phyloP scores from a whole-genome alignment of 2,113 vertebrate species.

The Corythaixoides concolor region DNA sequence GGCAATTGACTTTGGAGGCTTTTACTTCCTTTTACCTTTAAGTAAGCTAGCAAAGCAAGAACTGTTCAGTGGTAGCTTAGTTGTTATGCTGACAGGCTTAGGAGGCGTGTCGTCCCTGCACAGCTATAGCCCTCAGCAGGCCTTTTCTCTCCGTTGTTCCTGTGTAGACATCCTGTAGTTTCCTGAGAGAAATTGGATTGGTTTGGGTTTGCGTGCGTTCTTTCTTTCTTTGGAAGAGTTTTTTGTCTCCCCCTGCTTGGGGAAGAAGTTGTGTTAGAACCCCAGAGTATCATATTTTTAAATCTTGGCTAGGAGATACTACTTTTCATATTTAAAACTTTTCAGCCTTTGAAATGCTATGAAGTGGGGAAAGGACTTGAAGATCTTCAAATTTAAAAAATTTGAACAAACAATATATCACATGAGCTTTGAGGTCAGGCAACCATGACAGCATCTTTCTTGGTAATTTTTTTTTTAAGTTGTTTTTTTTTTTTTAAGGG shows the following conservation, averaged over 20 bases:
- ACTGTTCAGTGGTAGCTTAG: not conserved
- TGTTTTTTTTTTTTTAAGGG: not conserved
- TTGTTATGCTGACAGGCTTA: not conserved
- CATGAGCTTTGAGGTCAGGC: not conserved
- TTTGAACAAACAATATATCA: not conserved
- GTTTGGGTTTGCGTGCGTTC: not conserved
- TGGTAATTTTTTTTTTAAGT: not conserved
- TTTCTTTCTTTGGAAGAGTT: not conserved
- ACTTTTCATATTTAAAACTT: not conserved
- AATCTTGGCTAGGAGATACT: not conserved
- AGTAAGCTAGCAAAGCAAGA: not conserved
- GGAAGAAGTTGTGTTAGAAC: not conserved
- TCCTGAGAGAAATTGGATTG: not conserved
- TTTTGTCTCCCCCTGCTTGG: not conserved
- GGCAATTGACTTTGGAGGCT: not conserved
- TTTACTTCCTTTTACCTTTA: not conserved
- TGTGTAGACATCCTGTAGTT: not conserved
- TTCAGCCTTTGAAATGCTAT: not conserved
- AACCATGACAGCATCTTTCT: not conserved
- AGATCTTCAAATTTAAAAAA: not conserved
- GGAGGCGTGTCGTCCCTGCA: not conserved
- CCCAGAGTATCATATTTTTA: not conserved
- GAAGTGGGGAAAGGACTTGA: not conserved
- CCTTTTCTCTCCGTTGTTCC: not conserved
- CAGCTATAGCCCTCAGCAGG: not conserved